Evolutionary conservation across 2,797 vertebrate genomes (phyloP), one percentile per base, ranked within the genome.

Genomic region (Caiman crocodilus): DNA sequence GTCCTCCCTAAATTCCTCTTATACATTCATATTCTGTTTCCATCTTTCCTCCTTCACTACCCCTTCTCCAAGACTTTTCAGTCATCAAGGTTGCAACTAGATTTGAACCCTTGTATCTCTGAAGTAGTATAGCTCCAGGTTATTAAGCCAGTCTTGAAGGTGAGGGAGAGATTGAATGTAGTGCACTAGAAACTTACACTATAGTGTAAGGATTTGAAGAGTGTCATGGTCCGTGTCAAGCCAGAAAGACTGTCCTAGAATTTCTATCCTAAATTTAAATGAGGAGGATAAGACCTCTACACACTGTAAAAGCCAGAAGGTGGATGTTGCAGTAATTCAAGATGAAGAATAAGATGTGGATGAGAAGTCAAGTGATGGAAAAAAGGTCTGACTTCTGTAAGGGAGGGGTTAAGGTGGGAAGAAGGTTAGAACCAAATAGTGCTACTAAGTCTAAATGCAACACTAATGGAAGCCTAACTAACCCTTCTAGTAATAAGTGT

Each of bases 31-130:
- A 50, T 50, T 50, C 42, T 50, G 42, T 10, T 50, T 50, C 42
- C 42, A 9, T 50, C 10, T 50, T 50, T 50, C 42, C 42, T 50
- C 42, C 6, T 50, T 82, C 42, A 86, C 5, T 73, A 1, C 64
- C 82, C 60, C 67, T 88, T 11, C 56, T 89, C 2, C 84, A 90
- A 76, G 82, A 0, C 13, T 13, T 30, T 76, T 79, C 3, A 30
- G 0, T 67, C 60, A 21, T 59, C 32, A 74, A 84, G 69, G 60
- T 13, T 79, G 5, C 0, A 0, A 42, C 21, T 60, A 16, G 3
- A 57, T 82, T 92, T 71, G 28, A 87, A 73, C 57, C 10, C 57
- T 23, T 2, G 17, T 55, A 12, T 50, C 5, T 73, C 69, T 28
- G 4, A 4, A 15, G 5, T 56, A 76, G 7, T 3, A 1, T 78